phyloP scores from a whole-genome alignment of 2,888 invertebrate species.

The Nomada fabriciana region DNA sequence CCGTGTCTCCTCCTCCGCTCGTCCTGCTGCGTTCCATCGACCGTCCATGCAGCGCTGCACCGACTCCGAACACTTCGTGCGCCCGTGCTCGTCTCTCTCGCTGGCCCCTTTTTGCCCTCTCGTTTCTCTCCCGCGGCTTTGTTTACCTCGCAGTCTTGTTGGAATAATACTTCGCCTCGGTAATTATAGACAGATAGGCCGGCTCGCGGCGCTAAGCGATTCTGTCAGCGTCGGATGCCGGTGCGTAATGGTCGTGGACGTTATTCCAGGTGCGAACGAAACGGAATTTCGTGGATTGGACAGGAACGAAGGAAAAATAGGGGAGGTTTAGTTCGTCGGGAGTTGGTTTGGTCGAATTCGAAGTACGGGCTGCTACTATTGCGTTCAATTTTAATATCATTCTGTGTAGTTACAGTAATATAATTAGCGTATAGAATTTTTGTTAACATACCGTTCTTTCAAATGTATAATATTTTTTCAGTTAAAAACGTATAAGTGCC shows the following conservation, averaged over 20 bases:
- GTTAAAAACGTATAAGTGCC: too few species aligned
- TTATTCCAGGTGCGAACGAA: too few species aligned
- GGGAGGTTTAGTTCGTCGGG: too few species aligned
- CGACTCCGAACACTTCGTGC: slow-evolving; percentile 52
- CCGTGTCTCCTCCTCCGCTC: slow-evolving; percentile 46
- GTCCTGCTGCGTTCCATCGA: slow-evolving; percentile 57
- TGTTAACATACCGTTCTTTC: too few species aligned
- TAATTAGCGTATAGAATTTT: too few species aligned
- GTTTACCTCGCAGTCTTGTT: slow-evolving; percentile 75
- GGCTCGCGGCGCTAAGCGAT: slow-evolving; percentile 60
- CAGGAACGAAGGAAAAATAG: too few species aligned
- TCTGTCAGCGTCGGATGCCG: not conserved
- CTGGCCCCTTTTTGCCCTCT: slow-evolving; percentile 23
- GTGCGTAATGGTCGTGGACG: slow-evolving; percentile 40
- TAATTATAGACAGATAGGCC: slow-evolving; percentile 72
- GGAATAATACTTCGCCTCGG: slow-evolving; percentile 72
- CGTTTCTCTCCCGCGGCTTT: slow-evolving; percentile 57
- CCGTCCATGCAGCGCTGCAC: slow-evolving; percentile 48
- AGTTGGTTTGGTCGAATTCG: too few species aligned
- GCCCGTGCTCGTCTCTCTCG: not conserved
- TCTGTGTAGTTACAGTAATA: too few species aligned
- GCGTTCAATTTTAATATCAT: too few species aligned
- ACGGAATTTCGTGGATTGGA: too few species aligned
- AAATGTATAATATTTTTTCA: too few species aligned
- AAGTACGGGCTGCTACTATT: too few species aligned